Evolutionary conservation across 2,888 invertebrate species (phyloP).

Genomic region (Drosophila mulleri): DNA sequence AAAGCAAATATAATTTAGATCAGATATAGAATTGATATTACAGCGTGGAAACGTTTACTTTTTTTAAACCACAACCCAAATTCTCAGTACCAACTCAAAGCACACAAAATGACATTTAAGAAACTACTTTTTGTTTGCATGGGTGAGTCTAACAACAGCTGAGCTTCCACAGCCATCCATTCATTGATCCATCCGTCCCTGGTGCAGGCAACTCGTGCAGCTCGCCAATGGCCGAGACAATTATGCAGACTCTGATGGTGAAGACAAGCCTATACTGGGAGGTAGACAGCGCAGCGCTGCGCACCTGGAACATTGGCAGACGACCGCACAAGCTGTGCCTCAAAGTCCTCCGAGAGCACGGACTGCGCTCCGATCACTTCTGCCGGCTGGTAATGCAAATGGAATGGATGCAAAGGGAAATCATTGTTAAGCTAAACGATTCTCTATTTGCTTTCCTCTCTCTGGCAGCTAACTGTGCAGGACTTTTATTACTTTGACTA

Average conservation of each 20-base stretch:
- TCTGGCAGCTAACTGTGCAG: conserved; percentile 87
- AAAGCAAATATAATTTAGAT: neutral
- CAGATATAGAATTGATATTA: neutral
- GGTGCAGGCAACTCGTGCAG: conserved; percentile 95
- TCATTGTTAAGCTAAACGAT: neutral
- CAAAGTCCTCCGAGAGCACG: conserved; percentile 87
- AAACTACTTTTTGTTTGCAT: conserved; percentile 69
- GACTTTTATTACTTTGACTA: conserved; percentile 93
- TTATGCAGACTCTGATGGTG: conserved; percentile 87
- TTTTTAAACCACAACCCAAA: conserved; percentile 15
- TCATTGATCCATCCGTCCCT: neutral
- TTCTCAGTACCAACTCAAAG: conserved; percentile 25
- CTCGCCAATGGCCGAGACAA: conserved; percentile 96
- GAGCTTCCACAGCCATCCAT: no score
- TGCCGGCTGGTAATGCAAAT: conserved; percentile 86
- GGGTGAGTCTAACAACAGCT: conserved; percentile 44
- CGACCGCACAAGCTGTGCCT: conserved; percentile 89
- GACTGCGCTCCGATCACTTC: conserved; percentile 87
- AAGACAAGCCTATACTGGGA: conserved; percentile 88
- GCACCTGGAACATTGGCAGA: conserved; percentile 93
- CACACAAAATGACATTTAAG: conserved; percentile 51
- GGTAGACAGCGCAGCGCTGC: conserved; percentile 95
- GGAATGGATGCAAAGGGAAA: neutral
- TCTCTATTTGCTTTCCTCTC: no score
- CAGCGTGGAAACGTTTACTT: neutral